A percentile compares a stretch with the other conserved stretches of the same genome.
These are phyloP conservation scores for Eupeodes luniger DNA, from an alignment of 2,888 invertebrate species.

Conservation along the genomic window DNA sequence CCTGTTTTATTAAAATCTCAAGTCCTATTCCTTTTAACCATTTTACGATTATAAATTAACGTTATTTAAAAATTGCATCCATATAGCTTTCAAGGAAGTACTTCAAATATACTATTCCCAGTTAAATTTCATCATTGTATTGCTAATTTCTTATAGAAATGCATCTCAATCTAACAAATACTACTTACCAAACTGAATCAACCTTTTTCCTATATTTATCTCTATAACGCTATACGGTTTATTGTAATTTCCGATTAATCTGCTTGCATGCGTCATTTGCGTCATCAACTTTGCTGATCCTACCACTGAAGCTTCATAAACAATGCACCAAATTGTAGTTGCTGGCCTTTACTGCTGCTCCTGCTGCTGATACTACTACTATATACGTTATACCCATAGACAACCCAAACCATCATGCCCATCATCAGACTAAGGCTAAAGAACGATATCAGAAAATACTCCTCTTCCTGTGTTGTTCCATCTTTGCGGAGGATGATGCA, in stretches of 20 bases:
- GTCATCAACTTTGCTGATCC: slow-evolving; percentile 73
- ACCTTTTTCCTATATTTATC: slow-evolving; percentile 31
- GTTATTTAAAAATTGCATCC: not conserved
- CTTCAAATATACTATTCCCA: not conserved
- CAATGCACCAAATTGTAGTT: slow-evolving; percentile 69
- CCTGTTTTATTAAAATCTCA: not conserved
- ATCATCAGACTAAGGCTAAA: not conserved
- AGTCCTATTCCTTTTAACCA: not conserved
- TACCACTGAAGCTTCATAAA: slow-evolving; percentile 70
- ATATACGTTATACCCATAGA: not conserved
- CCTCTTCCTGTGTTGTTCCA: not conserved
- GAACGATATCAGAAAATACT: not conserved
- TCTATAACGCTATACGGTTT: slow-evolving; percentile 61
- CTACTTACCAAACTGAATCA: slow-evolving; percentile 5
- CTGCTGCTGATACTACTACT: not conserved
- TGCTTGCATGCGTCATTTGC: slow-evolving; percentile 75
- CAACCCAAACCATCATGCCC: slow-evolving; percentile 11
- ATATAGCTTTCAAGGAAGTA: too few species aligned
- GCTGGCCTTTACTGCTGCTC: slow-evolving; percentile 37
- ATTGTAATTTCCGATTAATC: slow-evolving; percentile 76
- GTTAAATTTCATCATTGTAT: not conserved
- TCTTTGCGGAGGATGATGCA: slow-evolving; percentile 32
- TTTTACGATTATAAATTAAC: not conserved
- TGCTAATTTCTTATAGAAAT: not conserved
- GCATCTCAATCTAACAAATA: not conserved